Percentiles rank a stretch among this genome's conserved stretches.
Evolutionary conservation across 2,797 vertebrate genomes (phyloP).

Genomic region (Cyprinella venusta): DNA sequence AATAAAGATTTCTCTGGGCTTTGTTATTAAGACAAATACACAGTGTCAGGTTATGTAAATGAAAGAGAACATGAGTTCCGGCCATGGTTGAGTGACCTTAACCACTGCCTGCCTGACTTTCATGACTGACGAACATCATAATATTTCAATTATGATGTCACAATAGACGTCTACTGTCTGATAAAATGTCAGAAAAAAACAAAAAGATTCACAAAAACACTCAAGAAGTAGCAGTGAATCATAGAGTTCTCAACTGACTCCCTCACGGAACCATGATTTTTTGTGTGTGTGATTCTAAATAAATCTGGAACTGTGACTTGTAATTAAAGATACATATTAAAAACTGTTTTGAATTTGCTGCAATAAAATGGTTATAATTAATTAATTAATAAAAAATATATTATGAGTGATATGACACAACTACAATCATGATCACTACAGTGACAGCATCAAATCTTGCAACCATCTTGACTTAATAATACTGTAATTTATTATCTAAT

Average conservation of each 20-base stretch:
- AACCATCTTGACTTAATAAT: background rate
- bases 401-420: background rate
- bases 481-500: background rate
- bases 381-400: background rate
- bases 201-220: background rate
- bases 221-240: background rate
- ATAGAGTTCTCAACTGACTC: background rate
- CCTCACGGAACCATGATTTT: background rate
- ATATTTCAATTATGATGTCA: slow-evolving; percentile 12
- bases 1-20: slow-evolving; percentile 34
- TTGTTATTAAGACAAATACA: slow-evolving; percentile 22
- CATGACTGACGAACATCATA: background rate
- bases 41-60: slow-evolving; percentile 28
- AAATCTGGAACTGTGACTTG: background rate
- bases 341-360: background rate
- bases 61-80: slow-evolving; percentile 17
- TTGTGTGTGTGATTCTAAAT: background rate
- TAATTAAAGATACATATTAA: background rate
- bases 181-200: background rate
- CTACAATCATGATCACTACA: background rate
- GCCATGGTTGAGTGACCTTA: background rate
- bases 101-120: background rate
- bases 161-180: background rate
- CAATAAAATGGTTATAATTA: background rate
- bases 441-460: background rate